Base-by-base conservation (phyloP, 2,797 vertebrate genomes). In the Sciurus vulgaris region DNA sequence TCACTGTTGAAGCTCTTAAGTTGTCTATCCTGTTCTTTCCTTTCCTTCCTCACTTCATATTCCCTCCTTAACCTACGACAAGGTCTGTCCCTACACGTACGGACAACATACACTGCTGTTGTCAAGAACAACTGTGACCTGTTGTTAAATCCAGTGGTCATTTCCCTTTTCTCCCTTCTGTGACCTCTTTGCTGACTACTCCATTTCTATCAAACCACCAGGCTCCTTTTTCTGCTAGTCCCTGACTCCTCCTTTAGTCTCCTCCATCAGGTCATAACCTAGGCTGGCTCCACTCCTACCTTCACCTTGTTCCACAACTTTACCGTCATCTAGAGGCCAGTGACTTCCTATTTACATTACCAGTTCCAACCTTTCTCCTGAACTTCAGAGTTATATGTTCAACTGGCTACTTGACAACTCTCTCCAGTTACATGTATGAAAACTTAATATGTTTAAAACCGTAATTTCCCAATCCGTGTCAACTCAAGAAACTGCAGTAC, bases 391-490 rank as follows among this genome's bases (percentile, higher is more conserved):
- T 67, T 67, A 30, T 47, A 83, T 28, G 74, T 78, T 41, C 38
- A 78, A 84, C 44, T 81, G 63, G 30, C 69, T 95, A 78, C 33
- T 81, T 90, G 26, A 85, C 12, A 86, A 54, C 41, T 54, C 9
- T 87, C 67, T 94, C 59, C 33, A 92, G 15, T 44, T 49, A 92
- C 83, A 78, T 14, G 14, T 76, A 7, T 86, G n/a, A 90, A 91
- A 91, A 59, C 22, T 79, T 72, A 85, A 38, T 33, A 83, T 10
- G 3, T 83, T 94, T 69, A 86, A 94, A 91, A 94, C 24, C n/a
- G 41, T 51, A 93, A 3, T 92, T 65, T 69, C 61, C 14, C 30
- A 79, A 47, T 35, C 61, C 10, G 93, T 54, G 91, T 33, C 77
- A 81, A 33, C 30, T 96, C 54, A 87, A 87, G 47, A 96, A 89